Conservation (phyloP, 2,797 vertebrate species). For the Diplodus sargus region DNA sequence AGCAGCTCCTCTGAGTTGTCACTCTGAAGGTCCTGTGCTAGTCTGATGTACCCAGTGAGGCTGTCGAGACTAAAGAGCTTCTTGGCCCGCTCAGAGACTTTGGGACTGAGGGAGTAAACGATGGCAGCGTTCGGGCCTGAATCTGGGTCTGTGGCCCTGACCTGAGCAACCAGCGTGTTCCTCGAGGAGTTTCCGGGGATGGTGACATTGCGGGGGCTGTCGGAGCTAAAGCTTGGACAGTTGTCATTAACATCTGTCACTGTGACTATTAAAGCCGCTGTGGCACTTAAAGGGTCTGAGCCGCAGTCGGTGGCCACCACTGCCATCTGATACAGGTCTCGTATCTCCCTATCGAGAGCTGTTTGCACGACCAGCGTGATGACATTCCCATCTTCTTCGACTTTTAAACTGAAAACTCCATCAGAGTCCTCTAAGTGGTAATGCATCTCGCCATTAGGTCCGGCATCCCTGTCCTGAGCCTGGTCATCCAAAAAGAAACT, state of each 20-base stretch:
- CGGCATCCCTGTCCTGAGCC: constrained; percentile 80
- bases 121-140: constrained; percentile 80
- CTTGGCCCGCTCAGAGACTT: constrained; percentile 80
- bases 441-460: constrained; percentile 74
- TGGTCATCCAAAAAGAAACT: constrained; percentile 79
- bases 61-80: constrained; percentile 81
- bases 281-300: constrained; percentile 73
- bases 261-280: constrained; percentile 77
- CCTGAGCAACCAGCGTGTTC: constrained; percentile 76
- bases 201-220: constrained; percentile 63
- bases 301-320: constrained; percentile 82
- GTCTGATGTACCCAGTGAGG: constrained; percentile 79
- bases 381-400: constrained; percentile 52
- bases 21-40: constrained; percentile 73
- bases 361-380: constrained; percentile 75
- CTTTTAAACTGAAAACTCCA: constrained; percentile 76
- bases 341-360: constrained; percentile 83
- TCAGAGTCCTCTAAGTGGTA: constrained; percentile 78
- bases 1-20: constrained; percentile 77
- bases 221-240: constrained; percentile 82
- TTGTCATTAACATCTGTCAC: constrained; percentile 87
- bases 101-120: constrained; percentile 83
- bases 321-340: constrained; percentile 75
- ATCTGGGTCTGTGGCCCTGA: constrained; percentile 84
- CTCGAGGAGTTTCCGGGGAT: constrained; percentile 73